Percentiles rank a stretch among this genome's conserved stretches.
Conservation (phyloP, 2,888 invertebrate genomes). For the Ligdia adustata region DNA sequence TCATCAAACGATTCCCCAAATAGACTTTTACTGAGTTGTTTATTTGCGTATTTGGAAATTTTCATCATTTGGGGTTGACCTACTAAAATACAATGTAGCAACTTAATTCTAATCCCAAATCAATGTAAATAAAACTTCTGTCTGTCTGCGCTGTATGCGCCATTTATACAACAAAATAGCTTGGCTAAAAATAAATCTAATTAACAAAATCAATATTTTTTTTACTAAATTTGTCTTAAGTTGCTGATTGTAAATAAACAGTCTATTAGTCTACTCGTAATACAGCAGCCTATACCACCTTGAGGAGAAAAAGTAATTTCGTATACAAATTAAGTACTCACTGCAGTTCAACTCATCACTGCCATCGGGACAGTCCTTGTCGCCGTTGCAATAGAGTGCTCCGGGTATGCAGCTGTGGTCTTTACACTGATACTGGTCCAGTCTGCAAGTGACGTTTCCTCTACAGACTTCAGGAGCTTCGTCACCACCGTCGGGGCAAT, state of each 20-base stretch:
- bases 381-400: constrained; percentile 92
- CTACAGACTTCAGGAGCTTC: constrained; percentile 87
- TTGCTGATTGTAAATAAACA: no score
- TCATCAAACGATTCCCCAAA: not conserved
- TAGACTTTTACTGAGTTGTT: not conserved
- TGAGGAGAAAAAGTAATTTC: no score
- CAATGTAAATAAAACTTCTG: no score
- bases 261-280: no score
- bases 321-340: constrained; percentile 61
- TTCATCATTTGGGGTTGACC: not conserved
- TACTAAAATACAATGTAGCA: no score
- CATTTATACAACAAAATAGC: no score
- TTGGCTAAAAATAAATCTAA: no score
- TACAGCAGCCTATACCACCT: no score
- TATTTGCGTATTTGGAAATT: not conserved
- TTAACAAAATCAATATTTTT: no score
- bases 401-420: constrained; percentile 92
- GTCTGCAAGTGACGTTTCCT: constrained; percentile 90
- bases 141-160: no score
- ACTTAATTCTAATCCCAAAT: no score
- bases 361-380: constrained; percentile 91
- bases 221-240: no score
- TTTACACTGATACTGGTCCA: constrained; percentile 94
- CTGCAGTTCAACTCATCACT: constrained; percentile 94
- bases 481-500: constrained; percentile 93